Evolutionary conservation across 2,113 vertebrate species (phyloP).

Genomic region (Vireo altiloquus): DNA sequence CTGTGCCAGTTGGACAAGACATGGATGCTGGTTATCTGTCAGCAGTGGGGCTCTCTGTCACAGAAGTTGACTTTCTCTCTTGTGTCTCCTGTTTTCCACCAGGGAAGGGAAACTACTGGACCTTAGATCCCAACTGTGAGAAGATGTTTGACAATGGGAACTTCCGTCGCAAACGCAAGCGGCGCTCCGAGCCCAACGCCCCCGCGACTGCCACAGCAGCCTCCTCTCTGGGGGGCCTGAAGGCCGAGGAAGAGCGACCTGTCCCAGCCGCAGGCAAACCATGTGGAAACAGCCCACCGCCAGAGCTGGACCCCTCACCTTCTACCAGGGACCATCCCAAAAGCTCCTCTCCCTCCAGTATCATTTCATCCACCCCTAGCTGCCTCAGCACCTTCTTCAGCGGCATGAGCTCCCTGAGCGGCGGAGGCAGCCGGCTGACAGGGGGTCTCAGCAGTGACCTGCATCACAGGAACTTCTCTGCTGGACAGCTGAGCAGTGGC

Average conservation of each 20-base stretch:
- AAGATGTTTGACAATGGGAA: conserved; percentile 99
- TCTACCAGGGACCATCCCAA: conserved; percentile 82
- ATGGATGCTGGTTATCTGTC: neutral
- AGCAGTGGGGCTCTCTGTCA: neutral
- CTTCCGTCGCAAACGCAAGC: conserved; percentile 93
- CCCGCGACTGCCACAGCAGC: neutral
- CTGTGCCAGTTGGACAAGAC: fast-evolving
- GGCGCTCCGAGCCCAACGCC: conserved; percentile 80
- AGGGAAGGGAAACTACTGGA: conserved; percentile 99
- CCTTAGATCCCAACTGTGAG: conserved; percentile 97
- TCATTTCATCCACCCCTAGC: conserved; percentile 72
- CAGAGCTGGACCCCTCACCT: conserved; percentile 78
- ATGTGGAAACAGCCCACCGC: conserved; percentile 74
- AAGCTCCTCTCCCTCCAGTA: conserved; percentile 77
- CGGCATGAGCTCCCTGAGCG: conserved; percentile 82
- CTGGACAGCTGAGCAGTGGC: conserved; percentile 53
- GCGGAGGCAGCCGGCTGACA: conserved; percentile 31
- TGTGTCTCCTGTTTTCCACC: neutral
- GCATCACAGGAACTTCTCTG: conserved; percentile 75
- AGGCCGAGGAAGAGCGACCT: conserved; percentile 77
- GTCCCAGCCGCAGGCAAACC: conserved; percentile 50
- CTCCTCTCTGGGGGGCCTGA: conserved; percentile 61
- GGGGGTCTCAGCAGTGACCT: conserved; percentile 73
- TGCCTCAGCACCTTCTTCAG: conserved; percentile 93
- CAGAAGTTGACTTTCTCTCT: neutral